Base-by-base conservation (phyloP, 1,140 invertebrate genomes). In the Penaeus chinensis region DNA sequence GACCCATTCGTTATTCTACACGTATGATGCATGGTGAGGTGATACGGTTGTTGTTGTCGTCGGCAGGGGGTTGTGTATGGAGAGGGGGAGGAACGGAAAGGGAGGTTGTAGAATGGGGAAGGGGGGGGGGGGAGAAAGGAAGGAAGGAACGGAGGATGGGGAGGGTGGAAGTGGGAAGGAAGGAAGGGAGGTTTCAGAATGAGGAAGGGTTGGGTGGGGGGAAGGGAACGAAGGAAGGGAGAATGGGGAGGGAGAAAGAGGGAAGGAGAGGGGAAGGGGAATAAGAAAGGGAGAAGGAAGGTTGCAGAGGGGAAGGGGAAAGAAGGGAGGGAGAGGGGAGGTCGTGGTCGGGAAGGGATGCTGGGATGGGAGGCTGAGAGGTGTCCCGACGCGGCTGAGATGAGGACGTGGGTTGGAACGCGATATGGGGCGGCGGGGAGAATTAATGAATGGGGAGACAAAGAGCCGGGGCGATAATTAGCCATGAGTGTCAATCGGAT, bases 391-490 rank as follows among this genome's bases (percentile, higher is more conserved):
- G 37, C 37, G 37, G 37, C 7, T 8, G 37, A 42, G 37, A 74
- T 27, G 69, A 74, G 24, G 24, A 27, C 16, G 37, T 18, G 69
- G 24, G 69, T 13, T 27, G 37, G 69, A 65, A 32, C 78, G 69
- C 32, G 84, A 69, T 60, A 76, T 81, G 24, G 27, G 62, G 65
- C 32, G 27, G 61, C 69, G 60, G 47, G 47, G 69, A 47, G 74
- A 62, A 37, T 60, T 66, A 71, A 60, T 76, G 83, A 82, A 76
- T 78, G 85, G 86, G 69, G 90, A 91, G 47, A 89, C 90, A 87
- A 91, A 89, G 90, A 91, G 91, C 11, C 88, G 88, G 87, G 88
- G 65, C 37, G 66, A 82, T 78, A 63, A 19, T 84, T 54, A 54
- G 54, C 54, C 54, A 54, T 54, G 54, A 54, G 54, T 54, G 54